Evolutionary conservation across 2,888 invertebrate genomes (phyloP).

Genomic region (Drosophila engyochracea): DNA sequence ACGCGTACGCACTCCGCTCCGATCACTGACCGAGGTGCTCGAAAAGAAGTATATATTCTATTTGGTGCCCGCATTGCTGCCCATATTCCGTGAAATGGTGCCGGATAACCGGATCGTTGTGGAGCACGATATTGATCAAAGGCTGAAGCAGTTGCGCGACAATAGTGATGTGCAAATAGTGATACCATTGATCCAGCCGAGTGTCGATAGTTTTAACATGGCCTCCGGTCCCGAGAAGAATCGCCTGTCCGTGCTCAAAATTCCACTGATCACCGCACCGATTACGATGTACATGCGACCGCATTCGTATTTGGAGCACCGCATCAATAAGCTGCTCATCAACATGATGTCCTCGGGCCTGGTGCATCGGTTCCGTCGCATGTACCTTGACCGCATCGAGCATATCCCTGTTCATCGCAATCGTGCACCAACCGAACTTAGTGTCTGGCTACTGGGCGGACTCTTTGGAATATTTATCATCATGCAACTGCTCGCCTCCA

Average conservation of each 20-base stretch:
- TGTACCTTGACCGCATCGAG: constrained; percentile 62
- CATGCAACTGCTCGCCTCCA: constrained; percentile 53
- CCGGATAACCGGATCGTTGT: background rate
- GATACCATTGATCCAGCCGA: constrained; percentile 47
- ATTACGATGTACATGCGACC: constrained; percentile 79
- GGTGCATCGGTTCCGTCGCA: constrained; percentile 56
- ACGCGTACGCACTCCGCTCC: constrained; percentile 51
- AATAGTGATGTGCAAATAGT: constrained; percentile 43
- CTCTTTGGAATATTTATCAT: constrained; percentile 64
- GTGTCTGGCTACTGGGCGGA: constrained; percentile 66
- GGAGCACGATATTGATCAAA: background rate
- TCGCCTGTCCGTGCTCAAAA: constrained; percentile 51
- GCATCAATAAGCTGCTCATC: constrained; percentile 65
- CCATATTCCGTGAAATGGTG: constrained; percentile 40
- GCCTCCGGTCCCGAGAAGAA: constrained; percentile 39
- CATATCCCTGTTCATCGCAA: constrained; percentile 4
- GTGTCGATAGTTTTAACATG: constrained; percentile 59
- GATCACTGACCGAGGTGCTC: constrained; percentile 68
- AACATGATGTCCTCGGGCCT: constrained; percentile 75
- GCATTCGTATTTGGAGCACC: constrained; percentile 71
- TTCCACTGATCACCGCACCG: constrained; percentile 66
- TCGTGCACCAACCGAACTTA: constrained; percentile 62
- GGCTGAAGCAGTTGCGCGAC: constrained; percentile 43
- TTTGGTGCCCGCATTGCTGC: constrained; percentile 53
- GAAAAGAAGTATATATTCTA: constrained; percentile 60